phyloP scores from a whole-genome alignment of 2,888 invertebrate species.

The Amorpha juglandis region DNA sequence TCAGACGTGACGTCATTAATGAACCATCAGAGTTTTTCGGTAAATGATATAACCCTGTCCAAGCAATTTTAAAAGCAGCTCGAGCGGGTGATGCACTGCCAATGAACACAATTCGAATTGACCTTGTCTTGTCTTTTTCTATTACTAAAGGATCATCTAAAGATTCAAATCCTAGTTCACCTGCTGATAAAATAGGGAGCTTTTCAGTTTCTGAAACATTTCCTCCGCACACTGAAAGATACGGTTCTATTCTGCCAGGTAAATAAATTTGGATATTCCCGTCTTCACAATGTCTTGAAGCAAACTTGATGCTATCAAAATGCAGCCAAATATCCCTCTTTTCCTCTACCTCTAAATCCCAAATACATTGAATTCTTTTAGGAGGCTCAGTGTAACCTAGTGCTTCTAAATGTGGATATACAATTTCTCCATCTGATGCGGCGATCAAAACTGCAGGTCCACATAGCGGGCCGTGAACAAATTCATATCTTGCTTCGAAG shows the following conservation, averaged over 20 bases:
- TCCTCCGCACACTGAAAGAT: slow-evolving; percentile 92
- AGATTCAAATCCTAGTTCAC: slow-evolving; percentile 88
- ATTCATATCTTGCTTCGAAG: slow-evolving; percentile 94
- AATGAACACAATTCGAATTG: slow-evolving; percentile 89
- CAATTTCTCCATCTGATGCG: slow-evolving; percentile 93
- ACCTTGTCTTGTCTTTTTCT: slow-evolving; percentile 85
- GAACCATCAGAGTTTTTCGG: slow-evolving; percentile 93
- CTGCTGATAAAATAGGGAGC: slow-evolving; percentile 90
- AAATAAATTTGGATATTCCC: slow-evolving; percentile 93
- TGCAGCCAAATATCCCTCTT: slow-evolving; percentile 94
- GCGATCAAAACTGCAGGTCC: slow-evolving; percentile 92
- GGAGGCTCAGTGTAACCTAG: slow-evolving; percentile 87
- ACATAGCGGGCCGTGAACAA: slow-evolving; percentile 94
- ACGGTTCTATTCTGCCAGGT: slow-evolving; percentile 89
- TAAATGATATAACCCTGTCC: slow-evolving; percentile 94
- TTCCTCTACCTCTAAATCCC: slow-evolving; percentile 92
- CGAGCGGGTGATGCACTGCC: slow-evolving; percentile 91
- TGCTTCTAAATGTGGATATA: slow-evolving; percentile 93
- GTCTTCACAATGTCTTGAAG: slow-evolving; percentile 93
- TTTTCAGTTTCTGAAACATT: slow-evolving; percentile 92
- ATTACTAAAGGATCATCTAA: slow-evolving; percentile 81
- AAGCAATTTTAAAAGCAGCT: slow-evolving; percentile 94
- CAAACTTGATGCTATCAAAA: slow-evolving; percentile 93
- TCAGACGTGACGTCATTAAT: slow-evolving; percentile 90
- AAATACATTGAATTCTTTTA: slow-evolving; percentile 90